Evolutionary conservation across 1,140 invertebrate genomes (phyloP).

Genomic region (Lutraria rhynchaena): DNA sequence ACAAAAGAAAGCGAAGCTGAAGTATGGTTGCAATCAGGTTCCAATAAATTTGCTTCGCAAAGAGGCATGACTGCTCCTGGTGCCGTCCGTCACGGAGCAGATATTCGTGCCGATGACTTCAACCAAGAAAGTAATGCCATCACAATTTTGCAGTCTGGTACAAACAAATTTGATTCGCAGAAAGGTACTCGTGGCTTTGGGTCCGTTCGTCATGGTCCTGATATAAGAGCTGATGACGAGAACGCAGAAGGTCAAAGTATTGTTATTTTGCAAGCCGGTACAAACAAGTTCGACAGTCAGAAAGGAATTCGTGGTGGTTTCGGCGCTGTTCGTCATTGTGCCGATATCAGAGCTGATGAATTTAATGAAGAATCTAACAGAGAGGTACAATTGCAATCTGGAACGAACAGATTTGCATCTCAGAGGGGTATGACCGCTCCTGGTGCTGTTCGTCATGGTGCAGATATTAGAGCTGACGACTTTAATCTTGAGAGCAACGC

Average conservation of each 20-base stretch:
- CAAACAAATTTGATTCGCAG: slow-evolving; percentile 88
- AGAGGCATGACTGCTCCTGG: slow-evolving; percentile 89
- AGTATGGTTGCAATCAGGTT: slow-evolving; percentile 95
- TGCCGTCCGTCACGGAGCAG: slow-evolving; percentile 93
- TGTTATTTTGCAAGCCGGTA: slow-evolving; percentile 95
- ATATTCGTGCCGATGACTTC: slow-evolving; percentile 74
- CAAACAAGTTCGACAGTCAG: slow-evolving; percentile 88
- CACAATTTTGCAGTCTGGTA: slow-evolving; percentile 96
- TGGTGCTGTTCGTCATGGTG: slow-evolving; percentile 74
- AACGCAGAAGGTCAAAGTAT: slow-evolving; percentile 87
- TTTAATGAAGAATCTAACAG: slow-evolving; percentile 85
- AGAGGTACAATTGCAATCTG: slow-evolving; percentile 95
- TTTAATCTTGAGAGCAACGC: slow-evolving; percentile 85
- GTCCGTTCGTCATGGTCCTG: slow-evolving; percentile 71
- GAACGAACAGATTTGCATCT: slow-evolving; percentile 91
- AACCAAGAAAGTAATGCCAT: slow-evolving; percentile 92
- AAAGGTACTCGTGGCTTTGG: slow-evolving; percentile 86
- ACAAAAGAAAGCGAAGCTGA: slow-evolving; percentile 86
- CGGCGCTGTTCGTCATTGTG: slow-evolving; percentile 73
- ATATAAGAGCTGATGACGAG: slow-evolving; percentile 71
- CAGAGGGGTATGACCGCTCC: slow-evolving; percentile 75
- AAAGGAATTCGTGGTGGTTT: slow-evolving; percentile 86
- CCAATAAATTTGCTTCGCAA: slow-evolving; percentile 88
- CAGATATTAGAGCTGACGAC: slow-evolving; percentile 74
- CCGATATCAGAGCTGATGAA: slow-evolving; percentile 76